Evolutionary conservation across 2,888 invertebrate genomes (phyloP).

Genomic region (Patella depressa): DNA sequence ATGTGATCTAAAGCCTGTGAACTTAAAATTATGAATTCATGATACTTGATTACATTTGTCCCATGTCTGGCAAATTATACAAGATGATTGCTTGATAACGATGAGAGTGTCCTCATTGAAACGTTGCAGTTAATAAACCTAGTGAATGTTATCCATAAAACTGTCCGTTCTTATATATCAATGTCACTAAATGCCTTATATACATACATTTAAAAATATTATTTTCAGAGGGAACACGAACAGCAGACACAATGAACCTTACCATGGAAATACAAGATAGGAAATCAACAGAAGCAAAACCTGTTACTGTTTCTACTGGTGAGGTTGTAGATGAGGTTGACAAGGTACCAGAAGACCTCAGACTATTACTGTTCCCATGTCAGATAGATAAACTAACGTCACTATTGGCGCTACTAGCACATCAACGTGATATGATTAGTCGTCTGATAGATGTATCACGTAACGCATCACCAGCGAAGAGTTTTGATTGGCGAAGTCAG

Average conservation of each 20-base stretch:
- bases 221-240: not conserved
- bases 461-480: conserved; percentile 38
- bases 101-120: too few relatives aligned
- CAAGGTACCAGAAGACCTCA: conserved; percentile 47
- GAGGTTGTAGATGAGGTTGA: conserved; percentile 39
- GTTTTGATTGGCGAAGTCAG: conserved; percentile 64
- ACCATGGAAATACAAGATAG: conserved; percentile 11
- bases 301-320: not conserved
- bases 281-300: not conserved
- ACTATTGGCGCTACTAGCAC: conserved; percentile 60
- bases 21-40: too few relatives aligned
- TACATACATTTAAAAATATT: not conserved
- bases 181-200: too few relatives aligned
- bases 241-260: conserved; percentile 62
- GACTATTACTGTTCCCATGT: conserved; percentile 63
- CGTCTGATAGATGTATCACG: conserved; percentile 44
- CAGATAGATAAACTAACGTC: conserved; percentile 66
- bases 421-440: conserved; percentile 57
- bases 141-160: too few relatives aligned
- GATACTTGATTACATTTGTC: too few relatives aligned
- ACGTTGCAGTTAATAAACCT: too few relatives aligned
- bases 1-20: too few relatives aligned
- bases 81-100: too few relatives aligned
- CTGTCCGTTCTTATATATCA: too few relatives aligned
- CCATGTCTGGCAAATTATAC: too few relatives aligned